Base-by-base conservation (phyloP, 2,888 invertebrate species). In the Pollenia angustigena region DNA sequence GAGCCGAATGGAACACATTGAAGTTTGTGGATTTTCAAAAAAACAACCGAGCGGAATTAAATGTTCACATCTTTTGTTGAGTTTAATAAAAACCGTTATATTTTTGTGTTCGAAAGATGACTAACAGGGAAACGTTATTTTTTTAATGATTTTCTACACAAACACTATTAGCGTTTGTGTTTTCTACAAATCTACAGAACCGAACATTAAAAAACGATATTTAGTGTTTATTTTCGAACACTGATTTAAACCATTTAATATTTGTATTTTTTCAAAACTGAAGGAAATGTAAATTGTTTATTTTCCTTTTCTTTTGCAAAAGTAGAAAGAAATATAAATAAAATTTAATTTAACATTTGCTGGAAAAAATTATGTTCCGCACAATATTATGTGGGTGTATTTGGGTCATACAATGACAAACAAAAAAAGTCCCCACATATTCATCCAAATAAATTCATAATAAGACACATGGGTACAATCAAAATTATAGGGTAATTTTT, bases 371-470 rank as follows among this genome's bases (percentile, higher is more conserved):
- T 50, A 44, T 62, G 62, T 72, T 72, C 62, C 40, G 46, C 62
- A 50, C 58, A 64, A 42, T 58, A 58, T 58, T 2, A 32, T 79
- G 69, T 76, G 68, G 75, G 69, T 75, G 71, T 62, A 76, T 81
- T 85, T 81, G 81, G 75, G 81, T 76, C 75, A 85, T 32, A 80
- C 42, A 85, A 52, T 42, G 16, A 68, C 23, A 58, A 69, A 50
- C 8, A 60, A 54, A 32, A 18, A 52, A 18, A 40, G 46, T 75
- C 83, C 62, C 68, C 52, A 79, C 62, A 79, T 46, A 69, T 12
- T 40, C 50, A 18, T 4, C 18, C 40, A 66, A 46, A 79, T 40
- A 84, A 6, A 6, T 18, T 44, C 7, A 40, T 11, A 4, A n/a
- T 71, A 58, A 71, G 23, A 4, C 18, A 58, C 50, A 58, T 48